Percentiles rank a stretch among this genome's conserved stretches.
Conservation (phyloP, 2,888 invertebrate genomes). For the Yponomeuta plumbellus region DNA sequence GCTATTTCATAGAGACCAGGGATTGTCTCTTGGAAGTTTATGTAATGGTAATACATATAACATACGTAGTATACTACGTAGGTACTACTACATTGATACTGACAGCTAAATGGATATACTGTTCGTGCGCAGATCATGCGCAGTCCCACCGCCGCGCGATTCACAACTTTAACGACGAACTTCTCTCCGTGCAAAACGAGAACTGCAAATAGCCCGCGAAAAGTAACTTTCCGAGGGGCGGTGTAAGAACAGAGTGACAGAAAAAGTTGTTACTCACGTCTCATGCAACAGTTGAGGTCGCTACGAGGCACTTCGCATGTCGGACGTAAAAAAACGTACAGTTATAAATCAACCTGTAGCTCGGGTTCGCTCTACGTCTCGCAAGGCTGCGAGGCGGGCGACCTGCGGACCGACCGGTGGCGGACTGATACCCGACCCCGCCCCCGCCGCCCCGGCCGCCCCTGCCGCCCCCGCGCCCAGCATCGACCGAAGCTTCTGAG, state of each 20-base stretch:
- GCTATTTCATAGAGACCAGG: too few species aligned
- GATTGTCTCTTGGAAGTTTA: too few species aligned
- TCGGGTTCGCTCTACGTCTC: not conserved
- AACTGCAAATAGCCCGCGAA: constrained; percentile 24
- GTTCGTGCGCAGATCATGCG: constrained; percentile 68
- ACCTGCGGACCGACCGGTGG: constrained; percentile 1
- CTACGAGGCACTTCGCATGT: constrained; percentile 6
- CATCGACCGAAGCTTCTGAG: constrained; percentile 18
- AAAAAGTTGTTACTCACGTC: constrained; percentile 8
- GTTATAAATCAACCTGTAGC: constrained; percentile 14
- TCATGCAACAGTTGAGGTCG: not conserved
- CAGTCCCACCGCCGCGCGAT: constrained; percentile 37
- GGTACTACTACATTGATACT: not conserved
- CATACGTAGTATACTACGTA: too few species aligned
- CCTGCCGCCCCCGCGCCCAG: not conserved
- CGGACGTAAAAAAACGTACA: not conserved
- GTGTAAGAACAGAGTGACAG: not conserved
- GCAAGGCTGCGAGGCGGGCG: constrained; percentile 9
- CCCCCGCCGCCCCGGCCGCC: constrained; percentile 1
- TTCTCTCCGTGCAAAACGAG: constrained; percentile 24
- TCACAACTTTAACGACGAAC: constrained; percentile 37
- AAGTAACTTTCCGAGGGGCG: not conserved
- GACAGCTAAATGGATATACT: constrained; percentile 32
- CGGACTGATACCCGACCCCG: constrained; percentile 9
- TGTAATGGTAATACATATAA: too few species aligned